These are phyloP conservation scores for Genyomyrus donnyi DNA, from an alignment of 2,113 vertebrate species.

Conservation along the genomic window DNA sequence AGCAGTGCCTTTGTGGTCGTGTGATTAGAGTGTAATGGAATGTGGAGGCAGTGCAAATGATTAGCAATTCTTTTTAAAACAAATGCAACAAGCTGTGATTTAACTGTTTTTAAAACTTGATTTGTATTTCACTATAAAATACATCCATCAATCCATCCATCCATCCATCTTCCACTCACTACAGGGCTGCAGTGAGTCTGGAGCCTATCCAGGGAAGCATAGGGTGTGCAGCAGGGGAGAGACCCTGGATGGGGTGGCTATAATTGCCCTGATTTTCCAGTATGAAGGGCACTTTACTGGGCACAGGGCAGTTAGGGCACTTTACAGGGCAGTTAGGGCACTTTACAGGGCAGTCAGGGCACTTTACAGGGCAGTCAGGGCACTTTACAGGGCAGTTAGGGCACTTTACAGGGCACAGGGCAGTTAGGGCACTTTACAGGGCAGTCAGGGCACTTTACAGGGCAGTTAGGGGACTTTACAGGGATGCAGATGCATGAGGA, in stretches of 20 bases:
- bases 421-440: background rate
- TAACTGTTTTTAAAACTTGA: background rate
- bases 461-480: no score
- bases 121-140: background rate
- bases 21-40: slow-evolving; percentile 11
- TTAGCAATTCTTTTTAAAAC: background rate
- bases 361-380: background rate
- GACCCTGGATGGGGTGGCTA: background rate
- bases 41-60: background rate
- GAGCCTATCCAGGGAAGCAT: background rate
- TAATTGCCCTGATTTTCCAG: background rate
- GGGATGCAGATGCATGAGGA: background rate
- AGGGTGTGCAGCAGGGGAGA: background rate
- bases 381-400: background rate
- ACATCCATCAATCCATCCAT: background rate
- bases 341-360: background rate
- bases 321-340: no score
- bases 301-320: background rate
- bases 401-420: background rate
- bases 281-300: background rate
- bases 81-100: background rate
- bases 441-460: background rate
- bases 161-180: background rate
- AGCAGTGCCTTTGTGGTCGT: background rate
- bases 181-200: background rate